phyloP scores from a whole-genome alignment of 1,140 invertebrate species.

The Eubasilissa regina region DNA sequence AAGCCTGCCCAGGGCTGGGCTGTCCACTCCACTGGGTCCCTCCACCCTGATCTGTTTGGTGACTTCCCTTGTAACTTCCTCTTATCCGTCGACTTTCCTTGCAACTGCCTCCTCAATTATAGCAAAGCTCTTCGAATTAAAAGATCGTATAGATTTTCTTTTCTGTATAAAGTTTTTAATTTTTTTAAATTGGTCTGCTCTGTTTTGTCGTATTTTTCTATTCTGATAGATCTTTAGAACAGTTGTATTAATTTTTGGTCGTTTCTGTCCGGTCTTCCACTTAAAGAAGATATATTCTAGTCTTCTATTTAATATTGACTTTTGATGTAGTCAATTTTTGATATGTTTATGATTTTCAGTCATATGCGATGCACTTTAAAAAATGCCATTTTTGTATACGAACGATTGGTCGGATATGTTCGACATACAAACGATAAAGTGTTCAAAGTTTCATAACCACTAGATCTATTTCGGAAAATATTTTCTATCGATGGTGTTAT shows the following conservation, averaged over 20 bases:
- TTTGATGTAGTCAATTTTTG: constrained; percentile 23
- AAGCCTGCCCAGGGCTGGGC: constrained; percentile 69
- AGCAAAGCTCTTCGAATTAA: too few species aligned
- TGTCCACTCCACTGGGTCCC: constrained; percentile 68
- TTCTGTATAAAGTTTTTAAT: too few species aligned
- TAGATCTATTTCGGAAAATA: too few species aligned
- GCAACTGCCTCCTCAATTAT: background rate
- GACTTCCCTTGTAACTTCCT: constrained; percentile 1
- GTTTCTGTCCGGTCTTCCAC: too few species aligned
- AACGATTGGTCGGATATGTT: background rate
- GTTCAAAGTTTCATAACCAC: background rate
- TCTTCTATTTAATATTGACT: constrained; percentile 29
- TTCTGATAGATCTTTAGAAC: background rate
- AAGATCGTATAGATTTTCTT: too few species aligned
- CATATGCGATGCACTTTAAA: background rate
- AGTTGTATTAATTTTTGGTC: background rate
- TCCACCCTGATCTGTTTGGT: constrained; percentile 28
- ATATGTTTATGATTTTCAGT: constrained; percentile 42
- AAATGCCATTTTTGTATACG: constrained; percentile 1
- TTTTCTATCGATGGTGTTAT: background rate
- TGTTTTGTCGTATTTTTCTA: background rate
- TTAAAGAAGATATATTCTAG: background rate
- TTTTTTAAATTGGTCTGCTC: too few species aligned
- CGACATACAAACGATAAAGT: background rate
- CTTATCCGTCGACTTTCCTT: background rate